phyloP scores from a whole-genome alignment of 2,113 vertebrate species.

The Muntiacus muntjak region DNA sequence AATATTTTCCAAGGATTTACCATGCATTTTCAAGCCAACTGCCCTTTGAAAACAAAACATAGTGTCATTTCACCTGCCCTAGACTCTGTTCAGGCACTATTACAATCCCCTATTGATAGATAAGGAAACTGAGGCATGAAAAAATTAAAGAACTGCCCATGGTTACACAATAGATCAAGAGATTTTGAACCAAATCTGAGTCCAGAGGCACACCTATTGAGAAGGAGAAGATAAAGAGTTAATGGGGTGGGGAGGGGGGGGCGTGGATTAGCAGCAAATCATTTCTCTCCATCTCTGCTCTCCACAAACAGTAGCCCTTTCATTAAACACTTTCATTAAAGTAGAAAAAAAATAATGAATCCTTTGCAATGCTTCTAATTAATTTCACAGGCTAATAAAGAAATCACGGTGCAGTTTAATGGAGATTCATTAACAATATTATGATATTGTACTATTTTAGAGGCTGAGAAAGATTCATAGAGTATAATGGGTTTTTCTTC shows the following conservation, averaged over 20 bases:
- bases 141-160: background rate
- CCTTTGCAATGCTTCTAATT: conserved; percentile 16
- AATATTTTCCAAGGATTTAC: background rate
- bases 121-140: background rate
- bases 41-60: background rate
- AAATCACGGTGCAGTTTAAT: background rate
- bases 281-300: background rate
- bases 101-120: background rate
- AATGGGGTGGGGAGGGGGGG: fast-evolving
- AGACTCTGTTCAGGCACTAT: background rate
- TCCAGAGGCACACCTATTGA: background rate
- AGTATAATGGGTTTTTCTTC: background rate
- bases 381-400: conserved; percentile 24
- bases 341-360: conserved; percentile 14
- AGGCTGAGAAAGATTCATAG: background rate
- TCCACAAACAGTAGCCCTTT: background rate
- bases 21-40: background rate
- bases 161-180: background rate
- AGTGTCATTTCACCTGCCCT: background rate
- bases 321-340: conserved; percentile 31
- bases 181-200: background rate
- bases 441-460: background rate
- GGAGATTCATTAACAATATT: conserved; percentile 25
- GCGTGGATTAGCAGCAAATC: background rate
- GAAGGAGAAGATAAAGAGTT: background rate